These are phyloP conservation scores for Himantopus leucocephalus DNA, from an alignment of 2,113 vertebrate genomes.

Conservation along the genomic window DNA sequence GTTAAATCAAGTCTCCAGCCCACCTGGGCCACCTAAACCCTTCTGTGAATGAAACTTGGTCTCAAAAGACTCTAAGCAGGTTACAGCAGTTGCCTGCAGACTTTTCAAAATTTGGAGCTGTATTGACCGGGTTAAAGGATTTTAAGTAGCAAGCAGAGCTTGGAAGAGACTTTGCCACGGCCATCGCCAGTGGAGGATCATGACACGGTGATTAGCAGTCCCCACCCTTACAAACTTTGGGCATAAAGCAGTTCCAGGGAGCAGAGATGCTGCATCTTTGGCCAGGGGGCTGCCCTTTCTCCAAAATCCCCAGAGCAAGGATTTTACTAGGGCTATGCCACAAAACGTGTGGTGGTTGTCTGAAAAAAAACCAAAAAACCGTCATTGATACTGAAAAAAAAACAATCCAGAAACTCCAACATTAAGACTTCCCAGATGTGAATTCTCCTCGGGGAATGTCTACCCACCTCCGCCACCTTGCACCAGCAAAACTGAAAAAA, in stretches of 20 bases:
- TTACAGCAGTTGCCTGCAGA: not conserved
- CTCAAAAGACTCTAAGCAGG: not conserved
- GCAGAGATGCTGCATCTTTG: not conserved
- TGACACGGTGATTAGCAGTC: not conserved
- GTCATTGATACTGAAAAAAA: fast-evolving
- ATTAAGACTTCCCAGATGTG: too few species aligned
- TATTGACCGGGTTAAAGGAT: not conserved
- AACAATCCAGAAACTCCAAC: not conserved
- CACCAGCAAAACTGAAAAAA: not conserved
- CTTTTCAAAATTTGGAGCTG: not conserved
- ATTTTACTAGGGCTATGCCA: not conserved
- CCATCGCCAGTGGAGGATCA: too few species aligned
- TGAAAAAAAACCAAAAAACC: not conserved
- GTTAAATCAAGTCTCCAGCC: not conserved
- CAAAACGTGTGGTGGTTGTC: not conserved
- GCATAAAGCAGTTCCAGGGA: not conserved
- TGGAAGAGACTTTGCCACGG: not conserved
- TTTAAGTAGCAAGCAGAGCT: not conserved
- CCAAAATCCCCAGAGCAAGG: not conserved
- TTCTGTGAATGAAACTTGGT: not conserved
- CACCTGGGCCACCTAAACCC: not conserved
- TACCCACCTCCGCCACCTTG: not conserved
- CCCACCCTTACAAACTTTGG: not conserved
- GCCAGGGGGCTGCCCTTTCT: not conserved
- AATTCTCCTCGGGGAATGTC: not conserved